Evolutionary conservation across 2,888 invertebrate genomes (phyloP).

Genomic region (Crossocerus cetratus): DNA sequence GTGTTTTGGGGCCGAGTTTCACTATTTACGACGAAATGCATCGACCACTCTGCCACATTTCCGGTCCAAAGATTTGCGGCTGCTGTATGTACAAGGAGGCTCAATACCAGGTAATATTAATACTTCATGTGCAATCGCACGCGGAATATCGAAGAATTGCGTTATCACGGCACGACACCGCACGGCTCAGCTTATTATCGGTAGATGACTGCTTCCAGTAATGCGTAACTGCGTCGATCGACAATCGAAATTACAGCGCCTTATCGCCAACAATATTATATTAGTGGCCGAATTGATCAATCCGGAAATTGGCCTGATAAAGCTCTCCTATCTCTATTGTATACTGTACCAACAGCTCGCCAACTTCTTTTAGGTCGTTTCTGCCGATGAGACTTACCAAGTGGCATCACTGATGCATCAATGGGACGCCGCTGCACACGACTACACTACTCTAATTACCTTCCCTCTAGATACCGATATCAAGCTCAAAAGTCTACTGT

Average conservation of each 20-base stretch:
- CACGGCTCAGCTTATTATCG: background rate
- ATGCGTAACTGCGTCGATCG: background rate
- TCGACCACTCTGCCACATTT: conserved; percentile 83
- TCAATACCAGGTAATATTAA: conserved; percentile 80
- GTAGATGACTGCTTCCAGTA: background rate
- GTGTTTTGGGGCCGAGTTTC: conserved; percentile 83
- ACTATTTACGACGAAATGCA: conserved; percentile 83
- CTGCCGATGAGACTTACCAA: conserved; percentile 80
- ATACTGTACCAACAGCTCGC: background rate
- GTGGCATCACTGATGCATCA: conserved; percentile 85
- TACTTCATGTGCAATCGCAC: background rate
- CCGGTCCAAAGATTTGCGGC: conserved; percentile 84
- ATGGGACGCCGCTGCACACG: conserved; percentile 84
- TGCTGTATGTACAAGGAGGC: conserved; percentile 81
- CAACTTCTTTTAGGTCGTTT: conserved; percentile 57
- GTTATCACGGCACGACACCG: too few relatives aligned
- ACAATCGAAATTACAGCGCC: background rate
- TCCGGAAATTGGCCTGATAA: background rate
- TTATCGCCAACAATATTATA: background rate
- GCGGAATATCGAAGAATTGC: background rate
- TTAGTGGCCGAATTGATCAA: background rate
- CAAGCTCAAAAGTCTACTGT: conserved; percentile 87
- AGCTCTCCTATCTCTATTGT: background rate
- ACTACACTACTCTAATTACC: conserved; percentile 86
- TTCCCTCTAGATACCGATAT: conserved; percentile 86